A percentile compares a stretch with the other conserved stretches of the same genome.
Conservation (phyloP, 2,113 vertebrate genomes). For the Hemiscyllium ocellatum region DNA sequence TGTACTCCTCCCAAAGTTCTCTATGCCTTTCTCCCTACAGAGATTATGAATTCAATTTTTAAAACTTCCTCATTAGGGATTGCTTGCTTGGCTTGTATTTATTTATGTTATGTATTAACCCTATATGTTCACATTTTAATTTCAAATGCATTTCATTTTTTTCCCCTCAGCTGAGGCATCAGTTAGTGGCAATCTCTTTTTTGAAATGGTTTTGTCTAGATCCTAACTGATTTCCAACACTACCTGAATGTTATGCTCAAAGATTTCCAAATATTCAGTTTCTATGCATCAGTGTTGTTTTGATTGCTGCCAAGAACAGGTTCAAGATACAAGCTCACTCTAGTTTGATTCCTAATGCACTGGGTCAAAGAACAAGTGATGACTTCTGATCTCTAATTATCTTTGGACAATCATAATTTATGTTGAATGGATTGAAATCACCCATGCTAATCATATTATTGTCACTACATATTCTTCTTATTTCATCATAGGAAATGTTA, state of each 20-base stretch:
- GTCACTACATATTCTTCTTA: constrained; percentile 20
- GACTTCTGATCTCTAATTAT: not conserved
- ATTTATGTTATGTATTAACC: not conserved
- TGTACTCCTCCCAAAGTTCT: not conserved
- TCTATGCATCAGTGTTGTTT: not conserved
- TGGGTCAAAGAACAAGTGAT: constrained; percentile 4
- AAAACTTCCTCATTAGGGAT: not conserved
- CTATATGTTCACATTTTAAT: not conserved
- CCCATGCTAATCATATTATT: constrained; percentile 21
- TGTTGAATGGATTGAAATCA: not conserved
- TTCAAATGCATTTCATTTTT: not conserved
- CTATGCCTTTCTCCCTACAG: not conserved
- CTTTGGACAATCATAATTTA: not conserved
- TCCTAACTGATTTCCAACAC: not conserved
- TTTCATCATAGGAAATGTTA: constrained; percentile 16
- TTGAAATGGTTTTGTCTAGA: not conserved
- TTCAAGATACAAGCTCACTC: not conserved
- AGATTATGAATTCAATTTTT: not conserved
- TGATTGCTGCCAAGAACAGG: not conserved
- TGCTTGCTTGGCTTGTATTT: not conserved
- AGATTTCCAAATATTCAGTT: not conserved
- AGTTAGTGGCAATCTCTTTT: not conserved
- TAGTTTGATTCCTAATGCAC: not conserved
- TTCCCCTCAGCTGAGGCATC: not conserved
- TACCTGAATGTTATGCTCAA: not conserved